phyloP scores from a whole-genome alignment of 2,113 vertebrate genomes.

The Antechinus stuartii region DNA sequence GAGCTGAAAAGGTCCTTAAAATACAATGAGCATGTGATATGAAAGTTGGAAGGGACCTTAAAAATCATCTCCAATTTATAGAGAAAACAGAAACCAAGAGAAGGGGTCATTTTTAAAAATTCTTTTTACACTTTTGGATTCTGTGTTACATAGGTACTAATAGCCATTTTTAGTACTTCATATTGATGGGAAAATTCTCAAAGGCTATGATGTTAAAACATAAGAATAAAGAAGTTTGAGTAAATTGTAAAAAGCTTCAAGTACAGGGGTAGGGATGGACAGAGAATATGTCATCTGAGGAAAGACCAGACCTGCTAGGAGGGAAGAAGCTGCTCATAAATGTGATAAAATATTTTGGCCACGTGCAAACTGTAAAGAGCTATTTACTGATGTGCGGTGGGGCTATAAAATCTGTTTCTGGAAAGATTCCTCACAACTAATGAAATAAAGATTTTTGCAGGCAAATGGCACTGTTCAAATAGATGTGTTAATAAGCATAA shows the following conservation, averaged over 20 bases:
- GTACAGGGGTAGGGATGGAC: not conserved
- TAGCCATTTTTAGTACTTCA: not conserved
- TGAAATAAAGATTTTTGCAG: not conserved
- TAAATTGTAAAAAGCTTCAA: not conserved
- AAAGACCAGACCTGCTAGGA: not conserved
- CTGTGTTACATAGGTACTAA: not conserved
- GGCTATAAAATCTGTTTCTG: not conserved
- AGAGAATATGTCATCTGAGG: not conserved
- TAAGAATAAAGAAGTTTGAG: not conserved
- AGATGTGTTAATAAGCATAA: not conserved
- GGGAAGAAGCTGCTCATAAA: not conserved
- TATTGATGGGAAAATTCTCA: not conserved
- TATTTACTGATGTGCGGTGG: not conserved
- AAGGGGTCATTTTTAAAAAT: not conserved
- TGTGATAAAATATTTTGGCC: not conserved
- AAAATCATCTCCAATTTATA: not conserved
- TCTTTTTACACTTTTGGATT: not conserved
- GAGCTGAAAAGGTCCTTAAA: not conserved
- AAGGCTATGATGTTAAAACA: not conserved
- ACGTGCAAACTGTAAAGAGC: not conserved
- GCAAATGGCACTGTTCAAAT: not conserved
- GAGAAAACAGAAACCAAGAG: not conserved
- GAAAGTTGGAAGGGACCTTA: not conserved
- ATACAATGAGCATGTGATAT: not conserved
- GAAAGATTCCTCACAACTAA: not conserved